Evolutionary conservation across 2,113 vertebrate species (phyloP).

Genomic region (Chaetura pelagica): DNA sequence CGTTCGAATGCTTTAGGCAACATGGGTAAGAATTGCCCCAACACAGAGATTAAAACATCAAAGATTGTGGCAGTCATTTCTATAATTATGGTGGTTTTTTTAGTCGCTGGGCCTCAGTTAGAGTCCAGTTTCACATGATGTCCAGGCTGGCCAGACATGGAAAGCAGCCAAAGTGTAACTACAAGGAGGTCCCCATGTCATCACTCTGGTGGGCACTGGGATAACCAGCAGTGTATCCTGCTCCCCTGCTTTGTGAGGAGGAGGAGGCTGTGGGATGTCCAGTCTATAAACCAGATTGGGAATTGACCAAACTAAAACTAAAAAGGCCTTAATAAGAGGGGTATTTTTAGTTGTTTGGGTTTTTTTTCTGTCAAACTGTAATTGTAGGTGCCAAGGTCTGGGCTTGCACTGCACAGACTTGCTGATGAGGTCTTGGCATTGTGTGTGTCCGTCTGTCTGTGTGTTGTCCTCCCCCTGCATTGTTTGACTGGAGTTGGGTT

Average conservation of each 20-base stretch:
- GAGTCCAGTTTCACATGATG: background rate
- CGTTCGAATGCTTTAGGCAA: background rate
- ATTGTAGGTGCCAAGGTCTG: fast-evolving
- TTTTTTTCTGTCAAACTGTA: background rate
- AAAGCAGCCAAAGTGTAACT: background rate
- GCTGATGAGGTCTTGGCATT: background rate
- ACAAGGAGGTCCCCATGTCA: background rate
- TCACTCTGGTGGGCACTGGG: fast-evolving
- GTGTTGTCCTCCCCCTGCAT: no score
- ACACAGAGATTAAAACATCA: background rate
- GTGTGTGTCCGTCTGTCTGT: background rate
- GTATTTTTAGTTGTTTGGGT: background rate
- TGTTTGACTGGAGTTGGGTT: background rate
- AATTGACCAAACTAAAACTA: background rate
- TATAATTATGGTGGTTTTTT: fast-evolving
- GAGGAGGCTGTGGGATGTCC: background rate
- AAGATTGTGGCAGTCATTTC: background rate
- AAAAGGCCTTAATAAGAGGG: background rate
- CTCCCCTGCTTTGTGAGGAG: background rate
- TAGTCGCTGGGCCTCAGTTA: no score
- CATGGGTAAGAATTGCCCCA: background rate
- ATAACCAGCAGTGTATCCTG: fast-evolving
- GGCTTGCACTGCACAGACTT: background rate
- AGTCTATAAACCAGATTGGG: background rate
- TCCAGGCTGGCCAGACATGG: fast-evolving